phyloP scores from a whole-genome alignment of 2,888 invertebrate species.

The Zonitis immaculata region DNA sequence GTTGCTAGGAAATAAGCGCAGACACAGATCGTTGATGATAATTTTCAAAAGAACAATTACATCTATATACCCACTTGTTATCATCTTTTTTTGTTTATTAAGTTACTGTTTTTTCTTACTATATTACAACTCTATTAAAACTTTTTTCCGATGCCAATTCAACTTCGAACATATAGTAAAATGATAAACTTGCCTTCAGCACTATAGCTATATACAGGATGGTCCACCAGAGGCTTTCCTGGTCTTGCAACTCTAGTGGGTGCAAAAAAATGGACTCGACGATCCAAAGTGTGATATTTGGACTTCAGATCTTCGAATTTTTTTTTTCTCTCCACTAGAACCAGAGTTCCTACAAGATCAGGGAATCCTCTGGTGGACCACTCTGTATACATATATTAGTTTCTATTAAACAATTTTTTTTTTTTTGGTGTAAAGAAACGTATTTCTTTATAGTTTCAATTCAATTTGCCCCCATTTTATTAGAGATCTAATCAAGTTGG shows the following conservation, averaged over 20 bases:
- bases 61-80: constrained; percentile 1
- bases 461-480: background rate
- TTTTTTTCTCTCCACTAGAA: too few species aligned
- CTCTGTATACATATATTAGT: too few species aligned
- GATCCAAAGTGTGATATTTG: too few species aligned
- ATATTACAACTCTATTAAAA: constrained; percentile 1
- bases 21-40: background rate
- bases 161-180: background rate
- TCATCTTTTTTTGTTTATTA: background rate
- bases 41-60: background rate
- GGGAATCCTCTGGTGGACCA: too few species aligned
- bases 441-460: background rate
- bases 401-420: too few species aligned
- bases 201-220: too few species aligned
- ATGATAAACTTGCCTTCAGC: background rate
- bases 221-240: too few species aligned
- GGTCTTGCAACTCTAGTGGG: too few species aligned
- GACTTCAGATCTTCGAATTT: too few species aligned
- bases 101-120: background rate
- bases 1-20: background rate
- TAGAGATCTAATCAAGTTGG: constrained; percentile 14
- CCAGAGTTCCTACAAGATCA: too few species aligned
- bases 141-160: constrained; percentile 1
- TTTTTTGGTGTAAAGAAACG: too few species aligned
- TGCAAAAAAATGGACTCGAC: too few species aligned